Conservation (phyloP, 2,888 invertebrate species). For the Schizotus pectinicornis region DNA sequence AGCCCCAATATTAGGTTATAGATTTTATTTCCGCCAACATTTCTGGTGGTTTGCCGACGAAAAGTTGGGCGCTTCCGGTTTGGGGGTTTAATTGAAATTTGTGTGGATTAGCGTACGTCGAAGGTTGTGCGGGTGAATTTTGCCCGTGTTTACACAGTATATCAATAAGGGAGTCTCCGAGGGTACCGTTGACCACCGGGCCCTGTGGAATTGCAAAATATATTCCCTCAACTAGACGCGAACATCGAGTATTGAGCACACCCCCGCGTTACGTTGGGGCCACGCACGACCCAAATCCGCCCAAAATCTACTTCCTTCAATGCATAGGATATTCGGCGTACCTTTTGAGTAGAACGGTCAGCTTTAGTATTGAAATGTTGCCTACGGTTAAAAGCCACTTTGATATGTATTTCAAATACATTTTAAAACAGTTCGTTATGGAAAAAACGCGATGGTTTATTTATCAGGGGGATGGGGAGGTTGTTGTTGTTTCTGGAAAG, state of each 20-base stretch:
- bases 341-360: constrained; percentile 37
- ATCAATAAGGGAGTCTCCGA: constrained; percentile 57
- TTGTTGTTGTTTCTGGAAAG: no score
- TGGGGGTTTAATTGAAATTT: constrained; percentile 13
- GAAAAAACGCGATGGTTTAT: constrained; percentile 21
- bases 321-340: constrained; percentile 55
- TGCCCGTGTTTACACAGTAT: constrained; percentile 58
- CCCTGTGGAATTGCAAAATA: constrained; percentile 57
- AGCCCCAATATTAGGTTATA: constrained; percentile 53
- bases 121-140: constrained; percentile 10
- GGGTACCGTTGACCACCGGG: constrained; percentile 54
- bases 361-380: constrained; percentile 52
- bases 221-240: constrained; percentile 44
- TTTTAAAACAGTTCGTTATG: constrained; percentile 42
- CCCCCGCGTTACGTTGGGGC: constrained; percentile 26
- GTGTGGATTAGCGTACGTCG: constrained; percentile 7
- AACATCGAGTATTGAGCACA: constrained; percentile 33
- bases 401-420: constrained; percentile 53
- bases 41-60: constrained; percentile 3
- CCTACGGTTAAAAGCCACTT: constrained; percentile 48
- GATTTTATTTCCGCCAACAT: constrained; percentile 33
- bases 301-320: constrained; percentile 49
- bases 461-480: constrained; percentile 1
- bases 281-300: constrained; percentile 26
- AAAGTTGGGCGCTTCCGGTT: constrained; percentile 8